Evolutionary conservation across 2,888 invertebrate species (phyloP), one percentile per base, ranked within the genome.

Genomic region (Apodemia hepburni): DNA sequence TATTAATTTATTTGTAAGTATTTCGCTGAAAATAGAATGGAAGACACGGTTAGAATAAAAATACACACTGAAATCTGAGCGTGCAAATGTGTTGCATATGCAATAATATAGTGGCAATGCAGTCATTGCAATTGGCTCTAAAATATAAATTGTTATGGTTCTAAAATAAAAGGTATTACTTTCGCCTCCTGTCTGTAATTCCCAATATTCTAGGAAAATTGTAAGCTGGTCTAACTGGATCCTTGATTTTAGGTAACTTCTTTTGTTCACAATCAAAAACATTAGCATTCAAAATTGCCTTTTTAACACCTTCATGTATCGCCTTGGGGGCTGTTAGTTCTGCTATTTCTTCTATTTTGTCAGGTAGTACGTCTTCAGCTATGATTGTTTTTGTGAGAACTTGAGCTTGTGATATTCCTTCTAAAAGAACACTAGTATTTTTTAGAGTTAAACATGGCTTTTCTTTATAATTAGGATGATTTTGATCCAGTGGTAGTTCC

Each of bases 251-350:
- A 0, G 96, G 96, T 59, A 98, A 81, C 75, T 95, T 95, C 65
- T 95, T 92, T 80, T 97, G 96, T 75, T 96, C 94, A 22, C 96
- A 94, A 86, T 98, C 97, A 82, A 94, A 95, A 35, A 96, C 85
- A 77, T 94, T 93, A 0, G 95, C 93, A 58, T 92, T 92, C 58
- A 94, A 75, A 63, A 96, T 93, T 4, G 93, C 93, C 71, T 93
- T 93, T 69, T 93, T 93, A 5, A 96, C 93, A 77, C 92, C 91
- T 73, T 92, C 87, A 80, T 95, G 93, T 63, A 93, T 76, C 67
- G 82, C 73, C 62, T 85, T 84, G 0, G 93, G 88, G 0, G 93
- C 84, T 68, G 93, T 85, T 61, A 93, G 74, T 47, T 82, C 76
- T 12, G 92, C 84, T 5, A 88, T 74, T 63, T 93, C 92, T 74